phyloP scores from a whole-genome alignment of 2,113 vertebrate species.

The Oryzias melastigma region DNA sequence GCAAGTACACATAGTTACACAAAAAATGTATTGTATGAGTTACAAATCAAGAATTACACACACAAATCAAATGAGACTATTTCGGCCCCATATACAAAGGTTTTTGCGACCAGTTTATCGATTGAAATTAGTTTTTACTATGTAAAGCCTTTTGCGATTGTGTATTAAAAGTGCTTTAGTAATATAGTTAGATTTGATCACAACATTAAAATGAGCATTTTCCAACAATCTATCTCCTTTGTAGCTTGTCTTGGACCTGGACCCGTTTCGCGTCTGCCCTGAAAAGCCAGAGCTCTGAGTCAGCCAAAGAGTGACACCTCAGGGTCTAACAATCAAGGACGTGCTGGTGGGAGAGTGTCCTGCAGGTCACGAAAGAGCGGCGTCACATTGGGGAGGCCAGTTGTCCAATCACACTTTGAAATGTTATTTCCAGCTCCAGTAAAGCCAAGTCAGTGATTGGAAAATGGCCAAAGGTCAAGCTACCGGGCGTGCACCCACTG shows the following conservation, averaged over 20 bases:
- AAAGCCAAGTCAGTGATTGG: conserved; percentile 43
- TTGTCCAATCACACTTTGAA: conserved; percentile 30
- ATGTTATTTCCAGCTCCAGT: conserved; percentile 25
- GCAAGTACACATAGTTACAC: too few relatives aligned
- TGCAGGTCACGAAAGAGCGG: conserved; percentile 48
- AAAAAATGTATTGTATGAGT: not conserved
- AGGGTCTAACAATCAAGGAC: conserved; percentile 38
- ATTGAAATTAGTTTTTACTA: not conserved
- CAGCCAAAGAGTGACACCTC: conserved; percentile 27
- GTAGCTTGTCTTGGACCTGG: not conserved
- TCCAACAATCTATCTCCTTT: not conserved
- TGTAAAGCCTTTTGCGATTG: too few relatives aligned
- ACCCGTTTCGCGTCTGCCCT: not conserved
- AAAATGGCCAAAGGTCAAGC: conserved; percentile 44
- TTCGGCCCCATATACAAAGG: not conserved
- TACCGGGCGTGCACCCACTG: not conserved
- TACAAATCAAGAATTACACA: too few relatives aligned
- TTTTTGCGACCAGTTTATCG: not conserved
- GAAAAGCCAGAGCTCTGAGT: conserved; percentile 9
- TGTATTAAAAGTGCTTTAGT: too few relatives aligned
- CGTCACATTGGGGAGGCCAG: conserved; percentile 20
- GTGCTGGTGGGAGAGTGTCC: conserved; percentile 5
- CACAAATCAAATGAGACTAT: too few relatives aligned
- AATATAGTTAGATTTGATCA: too few relatives aligned
- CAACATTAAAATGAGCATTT: too few relatives aligned